Evolutionary conservation across 35 echinoderm and acorn worm genomes (phyloP), one percentile per base, ranked within the genome.

Genomic region (Anneissia japonica): DNA sequence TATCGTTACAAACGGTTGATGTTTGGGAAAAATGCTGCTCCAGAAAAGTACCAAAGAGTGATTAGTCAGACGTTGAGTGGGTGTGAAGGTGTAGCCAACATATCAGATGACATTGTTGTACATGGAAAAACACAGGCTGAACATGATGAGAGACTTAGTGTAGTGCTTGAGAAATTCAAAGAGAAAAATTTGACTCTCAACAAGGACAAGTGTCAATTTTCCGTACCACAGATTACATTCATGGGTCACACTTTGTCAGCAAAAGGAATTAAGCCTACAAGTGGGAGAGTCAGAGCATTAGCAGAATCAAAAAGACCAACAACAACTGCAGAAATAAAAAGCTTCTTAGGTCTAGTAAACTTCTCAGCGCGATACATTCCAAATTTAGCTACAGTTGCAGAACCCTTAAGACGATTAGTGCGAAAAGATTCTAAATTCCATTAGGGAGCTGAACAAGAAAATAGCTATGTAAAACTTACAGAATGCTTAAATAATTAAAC

Each of bases 51-150:
- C 38, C 93, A 95, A 64, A 76, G 83, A 33, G 85, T 88, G 35
- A 95, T 95, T 33, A 72, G 81, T 80, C 85, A 91, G 64, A 73
- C 88, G 23, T 36, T 91, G 13, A 17, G 46, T 46, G 84, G 75
- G 46, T 91, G 85, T 85, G 93, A 95, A 34, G 88, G 85, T 40
- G 89, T 91, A 40, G 74, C 82, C 12, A 83, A 95, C 38, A 91
- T 95, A 39, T 91, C 93, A 34, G 93, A 95, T 88, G 89, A 95
- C 38, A 95, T 95, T 79, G 86, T 95, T 6, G 86, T 91, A 26
- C 80, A 82, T 82, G 89, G 81, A 4, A 38, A 32, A 39, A 72
- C 77, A 16, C n/a, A 86, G 39, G 33, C 37, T 31, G 84, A 90
- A 51, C 88, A 94, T 90, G 73, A 87, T 37, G 72, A 79, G 28